Conservation (phyloP, 2,888 invertebrate genomes). For the Philaethria dido region DNA sequence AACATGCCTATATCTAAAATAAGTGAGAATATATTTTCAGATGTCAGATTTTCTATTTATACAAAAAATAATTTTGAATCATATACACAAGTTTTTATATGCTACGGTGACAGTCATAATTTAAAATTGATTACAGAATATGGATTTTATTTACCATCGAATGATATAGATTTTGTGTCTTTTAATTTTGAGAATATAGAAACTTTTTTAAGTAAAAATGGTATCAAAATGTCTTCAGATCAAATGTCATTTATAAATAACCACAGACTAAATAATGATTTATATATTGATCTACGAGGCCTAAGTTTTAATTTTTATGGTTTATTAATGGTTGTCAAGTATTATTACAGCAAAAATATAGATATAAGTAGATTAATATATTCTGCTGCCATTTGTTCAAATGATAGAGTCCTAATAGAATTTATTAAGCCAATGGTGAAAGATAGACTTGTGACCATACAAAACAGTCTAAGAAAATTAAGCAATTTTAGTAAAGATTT, state of each 20-base stretch:
- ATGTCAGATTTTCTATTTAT: constrained; percentile 74
- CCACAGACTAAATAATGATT: constrained; percentile 84
- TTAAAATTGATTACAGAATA: constrained; percentile 92
- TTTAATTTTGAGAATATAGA: constrained; percentile 84
- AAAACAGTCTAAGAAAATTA: constrained; percentile 62
- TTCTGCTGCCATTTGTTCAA: constrained; percentile 72
- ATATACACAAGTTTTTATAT: constrained; percentile 92
- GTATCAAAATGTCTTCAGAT: constrained; percentile 76
- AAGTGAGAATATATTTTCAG: constrained; percentile 63
- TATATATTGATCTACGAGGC: constrained; percentile 86
- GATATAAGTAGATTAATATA: constrained; percentile 75
- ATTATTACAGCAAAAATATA: constrained; percentile 66
- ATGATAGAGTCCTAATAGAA: constrained; percentile 66
- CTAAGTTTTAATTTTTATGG: constrained; percentile 87
- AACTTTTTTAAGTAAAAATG: constrained; percentile 61
- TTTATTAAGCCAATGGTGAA: constrained; percentile 68
- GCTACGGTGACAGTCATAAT: constrained; percentile 93
- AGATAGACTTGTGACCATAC: constrained; percentile 60
- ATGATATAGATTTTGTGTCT: constrained; percentile 87
- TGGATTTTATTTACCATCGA: constrained; percentile 90
- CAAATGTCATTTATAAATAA: constrained; percentile 86
- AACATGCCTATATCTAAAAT: constrained; percentile 61
- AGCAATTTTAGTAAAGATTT: constrained; percentile 58
- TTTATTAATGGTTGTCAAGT: constrained; percentile 74
- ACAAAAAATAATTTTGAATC: constrained; percentile 82